A percentile compares a stretch with the other conserved stretches of the same genome.
phyloP scores from a whole-genome alignment of 2,113 vertebrate species.

The Tachysurus fulvidraco region DNA sequence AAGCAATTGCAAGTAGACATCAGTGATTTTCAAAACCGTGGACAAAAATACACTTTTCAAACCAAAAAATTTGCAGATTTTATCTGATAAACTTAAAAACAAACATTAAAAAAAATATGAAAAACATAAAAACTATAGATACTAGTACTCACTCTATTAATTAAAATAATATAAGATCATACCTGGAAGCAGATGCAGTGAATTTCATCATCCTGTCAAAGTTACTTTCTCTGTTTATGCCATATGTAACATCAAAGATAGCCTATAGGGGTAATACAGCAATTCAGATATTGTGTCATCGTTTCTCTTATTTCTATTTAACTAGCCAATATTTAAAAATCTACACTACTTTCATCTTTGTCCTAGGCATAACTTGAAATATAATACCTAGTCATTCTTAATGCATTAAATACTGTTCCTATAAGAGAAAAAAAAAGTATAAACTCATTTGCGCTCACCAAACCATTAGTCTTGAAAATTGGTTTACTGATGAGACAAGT shows the following conservation, averaged over 20 bases:
- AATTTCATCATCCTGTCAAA: constrained; percentile 56
- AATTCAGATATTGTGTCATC: not conserved
- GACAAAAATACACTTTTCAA: not conserved
- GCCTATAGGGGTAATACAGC: constrained; percentile 55
- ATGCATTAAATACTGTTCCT: too few species aligned
- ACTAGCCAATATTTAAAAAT: not conserved
- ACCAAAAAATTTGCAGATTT: not conserved
- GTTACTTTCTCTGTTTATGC: constrained; percentile 57
- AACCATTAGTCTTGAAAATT: constrained; percentile 67
- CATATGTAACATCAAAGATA: constrained; percentile 67
- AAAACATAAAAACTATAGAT: too few species aligned
- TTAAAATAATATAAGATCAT: constrained; percentile 7
- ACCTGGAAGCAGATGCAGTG: constrained; percentile 68
- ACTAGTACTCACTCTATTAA: too few species aligned
- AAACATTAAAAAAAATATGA: not conserved
- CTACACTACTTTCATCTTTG: not conserved
- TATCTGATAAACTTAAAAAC: too few species aligned
- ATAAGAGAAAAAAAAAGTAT: not conserved
- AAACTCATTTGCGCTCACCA: constrained; percentile 58
- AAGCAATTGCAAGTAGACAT: too few species aligned
- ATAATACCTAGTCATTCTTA: not conserved
- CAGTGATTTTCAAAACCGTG: too few species aligned
- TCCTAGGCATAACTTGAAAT: too few species aligned
- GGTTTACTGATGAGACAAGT: constrained; percentile 75
- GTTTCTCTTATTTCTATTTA: not conserved